Evolutionary conservation across 2,888 invertebrate genomes (phyloP).

Genomic region (Netelia inedita): DNA sequence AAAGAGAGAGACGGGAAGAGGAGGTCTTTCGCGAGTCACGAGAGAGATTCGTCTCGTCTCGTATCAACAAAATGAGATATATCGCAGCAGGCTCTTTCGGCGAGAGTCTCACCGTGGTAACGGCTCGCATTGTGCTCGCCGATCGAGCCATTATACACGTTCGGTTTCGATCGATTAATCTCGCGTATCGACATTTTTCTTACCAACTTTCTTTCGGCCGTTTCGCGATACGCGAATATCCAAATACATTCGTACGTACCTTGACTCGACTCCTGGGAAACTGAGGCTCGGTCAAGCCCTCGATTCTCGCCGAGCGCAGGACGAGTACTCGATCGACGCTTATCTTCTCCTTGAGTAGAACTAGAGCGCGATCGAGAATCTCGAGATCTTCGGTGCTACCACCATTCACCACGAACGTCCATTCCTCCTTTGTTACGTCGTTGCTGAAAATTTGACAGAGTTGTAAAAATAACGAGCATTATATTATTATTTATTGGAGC

Average conservation of each 20-base stretch:
- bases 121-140: constrained; percentile 37
- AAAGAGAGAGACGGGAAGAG: too few relatives aligned
- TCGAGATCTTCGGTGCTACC: constrained; percentile 86
- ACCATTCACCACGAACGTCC: constrained; percentile 86
- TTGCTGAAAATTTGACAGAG: constrained; percentile 79
- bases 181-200: constrained; percentile 9
- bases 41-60: too few relatives aligned
- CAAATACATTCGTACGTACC: constrained; percentile 72
- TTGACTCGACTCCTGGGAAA: constrained; percentile 81
- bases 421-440: constrained; percentile 85
- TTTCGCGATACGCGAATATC: background rate
- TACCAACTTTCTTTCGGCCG: constrained; percentile 18
- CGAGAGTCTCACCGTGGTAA: constrained; percentile 31
- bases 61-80: background rate
- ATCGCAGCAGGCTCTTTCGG: constrained; percentile 36
- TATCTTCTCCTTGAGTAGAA: constrained; percentile 83
- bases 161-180: constrained; percentile 16
- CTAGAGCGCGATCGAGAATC: constrained; percentile 86
- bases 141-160: constrained; percentile 39
- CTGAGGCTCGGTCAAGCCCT: constrained; percentile 75
- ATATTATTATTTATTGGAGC: background rate
- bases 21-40: too few relatives aligned
- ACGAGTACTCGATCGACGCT: constrained; percentile 79
- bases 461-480: background rate
- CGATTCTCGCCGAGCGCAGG: constrained; percentile 73